These are phyloP conservation scores for Aulostomus chinensis DNA, from an alignment of 2,797 vertebrate genomes.

Conservation along the genomic window DNA sequence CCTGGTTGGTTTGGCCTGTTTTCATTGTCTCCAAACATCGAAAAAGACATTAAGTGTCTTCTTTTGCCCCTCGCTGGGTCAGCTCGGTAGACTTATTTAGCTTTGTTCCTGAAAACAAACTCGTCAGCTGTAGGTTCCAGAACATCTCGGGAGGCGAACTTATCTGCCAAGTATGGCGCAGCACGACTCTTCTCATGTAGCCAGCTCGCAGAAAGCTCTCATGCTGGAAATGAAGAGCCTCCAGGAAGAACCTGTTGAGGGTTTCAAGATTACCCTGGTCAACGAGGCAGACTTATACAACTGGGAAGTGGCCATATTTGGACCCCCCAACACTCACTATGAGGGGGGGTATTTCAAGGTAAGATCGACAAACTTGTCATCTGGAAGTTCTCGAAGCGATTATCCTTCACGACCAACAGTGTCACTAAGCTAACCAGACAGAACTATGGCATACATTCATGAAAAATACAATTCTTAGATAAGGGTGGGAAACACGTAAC, in stretches of 20 bases:
- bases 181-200: constrained; percentile 82
- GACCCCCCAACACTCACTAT: constrained; percentile 95
- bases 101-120: constrained; percentile 41
- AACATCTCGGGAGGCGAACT: constrained; percentile 16
- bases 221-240: constrained; percentile 95
- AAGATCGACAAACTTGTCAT: too few relatives aligned
- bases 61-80: too few relatives aligned
- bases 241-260: constrained; percentile 98
- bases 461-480: too few relatives aligned
- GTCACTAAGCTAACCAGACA: too few relatives aligned
- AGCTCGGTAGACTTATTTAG: too few relatives aligned
- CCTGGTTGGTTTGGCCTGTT: constrained; percentile 59
- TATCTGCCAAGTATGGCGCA: constrained; percentile 83
- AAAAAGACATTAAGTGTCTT: constrained; percentile 32
- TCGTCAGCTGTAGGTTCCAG: constrained; percentile 35
- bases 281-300: constrained; percentile 97
- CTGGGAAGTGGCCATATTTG: constrained; percentile 99
- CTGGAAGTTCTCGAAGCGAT: too few relatives aligned
- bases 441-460: too few relatives aligned
- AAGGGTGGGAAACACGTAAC: too few relatives aligned
- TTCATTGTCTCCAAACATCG: constrained; percentile 49
- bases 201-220: constrained; percentile 95
- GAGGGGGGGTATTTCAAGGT: constrained; percentile 99
- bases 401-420: too few relatives aligned
- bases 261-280: constrained; percentile 94